Evolutionary conservation across 1,140 invertebrate genomes (phyloP).

Genomic region (Ganaspis sp.): DNA sequence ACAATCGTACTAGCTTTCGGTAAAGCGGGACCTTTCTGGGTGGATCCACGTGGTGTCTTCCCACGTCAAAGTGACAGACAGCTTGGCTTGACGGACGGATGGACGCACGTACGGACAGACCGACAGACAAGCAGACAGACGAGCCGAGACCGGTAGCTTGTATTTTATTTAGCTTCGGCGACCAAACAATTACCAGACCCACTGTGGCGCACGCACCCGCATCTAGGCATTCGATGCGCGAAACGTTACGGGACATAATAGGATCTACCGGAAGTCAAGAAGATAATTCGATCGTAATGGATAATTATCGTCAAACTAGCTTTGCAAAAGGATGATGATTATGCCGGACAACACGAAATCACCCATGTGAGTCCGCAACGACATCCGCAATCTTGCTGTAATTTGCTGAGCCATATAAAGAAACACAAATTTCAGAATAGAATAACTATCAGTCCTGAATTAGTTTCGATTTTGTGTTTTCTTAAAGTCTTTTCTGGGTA

Average conservation of each 20-base stretch:
- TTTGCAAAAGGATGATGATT: constrained; percentile 2
- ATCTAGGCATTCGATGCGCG: constrained; percentile 46
- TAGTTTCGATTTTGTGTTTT: too few relatives aligned
- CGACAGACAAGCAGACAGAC: constrained; percentile 61
- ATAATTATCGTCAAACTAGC: constrained; percentile 53
- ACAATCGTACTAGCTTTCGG: constrained; percentile 75
- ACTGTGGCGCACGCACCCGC: constrained; percentile 49
- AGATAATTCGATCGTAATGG: constrained; percentile 61
- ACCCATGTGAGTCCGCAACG: neutral
- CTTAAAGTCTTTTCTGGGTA: too few relatives aligned
- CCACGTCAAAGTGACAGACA: constrained; percentile 76
- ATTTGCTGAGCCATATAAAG: neutral
- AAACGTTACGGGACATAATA: constrained; percentile 56
- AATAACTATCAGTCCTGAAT: too few relatives aligned
- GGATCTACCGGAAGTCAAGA: constrained; percentile 59
- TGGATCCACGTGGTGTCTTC: constrained; percentile 74
- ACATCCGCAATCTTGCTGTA: constrained; percentile 17
- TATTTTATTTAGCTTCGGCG: constrained; percentile 76
- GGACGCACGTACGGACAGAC: constrained; percentile 72
- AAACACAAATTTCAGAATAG: too few relatives aligned
- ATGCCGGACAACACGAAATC: neutral
- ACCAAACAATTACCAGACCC: constrained; percentile 73
- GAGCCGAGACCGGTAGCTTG: constrained; percentile 72
- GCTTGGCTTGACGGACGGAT: constrained; percentile 71
- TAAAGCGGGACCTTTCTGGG: constrained; percentile 63